Percentiles rank a stretch among this genome's conserved stretches.
Evolutionary conservation across 2,113 vertebrate genomes (phyloP).

Genomic region (Chaetops frenatus): DNA sequence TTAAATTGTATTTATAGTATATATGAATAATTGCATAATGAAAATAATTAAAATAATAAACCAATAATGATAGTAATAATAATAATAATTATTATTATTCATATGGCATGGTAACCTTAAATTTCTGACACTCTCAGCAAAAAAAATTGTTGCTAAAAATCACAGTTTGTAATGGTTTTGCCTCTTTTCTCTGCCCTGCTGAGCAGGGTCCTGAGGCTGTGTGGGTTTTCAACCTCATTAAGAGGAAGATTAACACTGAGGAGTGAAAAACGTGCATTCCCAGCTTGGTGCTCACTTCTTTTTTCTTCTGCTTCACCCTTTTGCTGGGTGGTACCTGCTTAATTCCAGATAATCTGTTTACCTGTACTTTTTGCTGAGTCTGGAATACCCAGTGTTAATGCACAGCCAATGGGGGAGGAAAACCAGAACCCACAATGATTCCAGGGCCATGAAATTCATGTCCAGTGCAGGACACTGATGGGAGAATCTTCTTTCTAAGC

Average conservation of each 20-base stretch:
- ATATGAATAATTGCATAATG: too few species aligned
- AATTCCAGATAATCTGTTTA: background rate
- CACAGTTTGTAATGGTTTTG: background rate
- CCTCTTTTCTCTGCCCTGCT: background rate
- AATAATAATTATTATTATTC: too few species aligned
- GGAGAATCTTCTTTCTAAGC: background rate
- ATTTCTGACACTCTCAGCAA: background rate
- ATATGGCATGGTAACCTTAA: too few species aligned
- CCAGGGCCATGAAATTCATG: background rate
- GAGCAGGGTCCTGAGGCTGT: background rate
- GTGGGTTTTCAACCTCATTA: background rate
- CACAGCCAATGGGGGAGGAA: background rate
- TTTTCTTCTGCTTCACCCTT: background rate
- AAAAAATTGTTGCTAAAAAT: background rate
- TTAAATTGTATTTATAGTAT: too few species aligned
- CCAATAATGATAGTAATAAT: rapidly evolving
- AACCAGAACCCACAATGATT: background rate
- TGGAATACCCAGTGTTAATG: background rate
- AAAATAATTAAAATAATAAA: background rate
- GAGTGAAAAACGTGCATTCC: background rate
- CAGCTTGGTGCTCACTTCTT: background rate
- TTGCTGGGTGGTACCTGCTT: background rate
- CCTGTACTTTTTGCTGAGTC: background rate
- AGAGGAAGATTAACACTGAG: background rate
- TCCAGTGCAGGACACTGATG: background rate